Percentiles rank a stretch among this genome's conserved stretches.
These are phyloP conservation scores for Panzeria rudis DNA, from an alignment of 2,888 invertebrate genomes.

Conservation along the genomic window DNA sequence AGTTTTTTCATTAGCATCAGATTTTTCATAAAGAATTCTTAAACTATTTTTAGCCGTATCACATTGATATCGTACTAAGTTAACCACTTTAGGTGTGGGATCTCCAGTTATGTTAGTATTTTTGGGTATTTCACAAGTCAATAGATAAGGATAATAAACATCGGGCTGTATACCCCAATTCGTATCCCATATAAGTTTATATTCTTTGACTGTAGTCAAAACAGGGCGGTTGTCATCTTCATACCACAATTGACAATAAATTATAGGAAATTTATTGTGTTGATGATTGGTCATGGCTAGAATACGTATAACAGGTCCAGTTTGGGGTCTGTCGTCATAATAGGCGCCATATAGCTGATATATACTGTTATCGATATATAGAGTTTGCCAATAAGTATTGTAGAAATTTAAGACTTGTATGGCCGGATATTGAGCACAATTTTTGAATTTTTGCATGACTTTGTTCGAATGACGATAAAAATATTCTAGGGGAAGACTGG, in stretches of 20 bases:
- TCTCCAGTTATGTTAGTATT: conserved; percentile 11
- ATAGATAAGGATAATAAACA: conserved; percentile 94
- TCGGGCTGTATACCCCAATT: conserved; percentile 90
- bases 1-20: conserved; percentile 83
- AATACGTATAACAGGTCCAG: conserved; percentile 29
- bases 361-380: conserved; percentile 86
- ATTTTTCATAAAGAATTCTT: conserved; percentile 90
- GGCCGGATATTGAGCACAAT: conserved; percentile 55
- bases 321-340: conserved; percentile 87
- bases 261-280: conserved; percentile 9
- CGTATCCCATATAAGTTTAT: conserved; percentile 95
- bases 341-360: conserved; percentile 95
- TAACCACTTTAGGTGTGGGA: conserved; percentile 88
- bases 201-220: conserved; percentile 91
- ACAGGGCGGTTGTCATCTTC: conserved; percentile 87
- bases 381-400: conserved; percentile 61
- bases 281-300: conserved; percentile 37
- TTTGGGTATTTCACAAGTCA: conserved; percentile 92
- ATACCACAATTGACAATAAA: conserved; percentile 59
- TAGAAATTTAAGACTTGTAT: conserved; percentile 48
- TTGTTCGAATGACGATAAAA: conserved; percentile 21
- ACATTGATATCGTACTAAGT: conserved; percentile 91
- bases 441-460: conserved; percentile 37
- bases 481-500: conserved; percentile 50
- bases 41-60: conserved; percentile 92